A percentile compares a stretch with the other conserved stretches of the same genome.
These are phyloP conservation scores for Chrysina gloriosa DNA, from an alignment of 2,888 invertebrate genomes.

Conservation along the genomic window DNA sequence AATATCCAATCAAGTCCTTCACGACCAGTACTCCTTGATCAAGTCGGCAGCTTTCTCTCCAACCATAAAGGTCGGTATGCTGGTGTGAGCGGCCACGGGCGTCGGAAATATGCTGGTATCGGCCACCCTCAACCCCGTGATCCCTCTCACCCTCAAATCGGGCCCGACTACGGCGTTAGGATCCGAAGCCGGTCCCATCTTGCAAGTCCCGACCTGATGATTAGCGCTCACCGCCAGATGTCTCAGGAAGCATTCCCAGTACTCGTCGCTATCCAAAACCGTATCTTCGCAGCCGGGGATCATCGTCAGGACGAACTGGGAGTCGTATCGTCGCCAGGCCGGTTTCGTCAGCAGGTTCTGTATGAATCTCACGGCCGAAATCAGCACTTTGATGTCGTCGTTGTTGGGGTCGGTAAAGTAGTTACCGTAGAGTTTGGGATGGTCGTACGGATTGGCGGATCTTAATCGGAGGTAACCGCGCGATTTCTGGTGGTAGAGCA, in stretches of 20 bases:
- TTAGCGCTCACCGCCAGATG: conserved; percentile 66
- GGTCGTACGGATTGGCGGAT: conserved; percentile 76
- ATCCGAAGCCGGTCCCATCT: conserved; percentile 69
- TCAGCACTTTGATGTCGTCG: conserved; percentile 63
- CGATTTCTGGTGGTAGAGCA: conserved; percentile 79
- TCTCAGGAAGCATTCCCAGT: conserved; percentile 67
- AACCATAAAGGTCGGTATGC: conserved; percentile 68
- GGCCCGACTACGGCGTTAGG: conserved; percentile 70
- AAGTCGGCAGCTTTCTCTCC: conserved; percentile 70
- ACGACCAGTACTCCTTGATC: conserved; percentile 66
- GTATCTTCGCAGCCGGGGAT: conserved; percentile 67
- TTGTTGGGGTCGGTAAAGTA: conserved; percentile 75
- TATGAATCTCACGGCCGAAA: conserved; percentile 65
- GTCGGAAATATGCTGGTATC: conserved; percentile 70
- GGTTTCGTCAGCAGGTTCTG: conserved; percentile 66
- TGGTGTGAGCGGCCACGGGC: conserved; percentile 67
- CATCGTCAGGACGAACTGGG: conserved; percentile 60
- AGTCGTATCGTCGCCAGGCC: conserved; percentile 65
- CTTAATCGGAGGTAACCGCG: conserved; percentile 74
- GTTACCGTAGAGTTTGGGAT: conserved; percentile 81
- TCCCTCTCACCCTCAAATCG: conserved; percentile 66
- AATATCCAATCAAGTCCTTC: no score
- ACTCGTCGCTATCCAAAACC: conserved; percentile 64
- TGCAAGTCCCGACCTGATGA: conserved; percentile 69
- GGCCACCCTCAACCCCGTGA: conserved; percentile 67